These are phyloP conservation scores for Mormyrus lacerda DNA, from an alignment of 2,113 vertebrate species.

Conservation along the genomic window DNA sequence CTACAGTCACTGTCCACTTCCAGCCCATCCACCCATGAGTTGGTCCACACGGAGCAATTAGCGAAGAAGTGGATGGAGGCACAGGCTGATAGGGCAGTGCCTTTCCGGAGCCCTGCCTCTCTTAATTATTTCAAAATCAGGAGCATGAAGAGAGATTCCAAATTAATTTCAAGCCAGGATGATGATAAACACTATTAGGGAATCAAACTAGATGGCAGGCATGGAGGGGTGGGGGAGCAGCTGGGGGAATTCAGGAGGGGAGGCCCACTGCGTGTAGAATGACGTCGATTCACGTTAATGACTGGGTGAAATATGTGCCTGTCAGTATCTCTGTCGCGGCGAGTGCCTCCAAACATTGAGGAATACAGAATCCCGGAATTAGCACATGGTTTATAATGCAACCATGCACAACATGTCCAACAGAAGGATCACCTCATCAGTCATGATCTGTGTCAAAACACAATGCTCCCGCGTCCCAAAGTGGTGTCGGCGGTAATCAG, in stretches of 20 bases:
- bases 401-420: not conserved
- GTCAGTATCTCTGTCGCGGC: not conserved
- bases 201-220: slow-evolving; percentile 14
- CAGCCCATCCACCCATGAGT: slow-evolving; percentile 12
- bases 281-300: not conserved
- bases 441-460: not conserved
- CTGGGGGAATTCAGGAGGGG: not conserved
- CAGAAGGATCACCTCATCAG: not conserved
- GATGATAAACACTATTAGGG: slow-evolving; percentile 28
- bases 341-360: not conserved
- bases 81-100: slow-evolving; percentile 9
- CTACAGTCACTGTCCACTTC: not conserved
- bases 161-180: slow-evolving; percentile 28
- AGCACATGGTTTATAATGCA: not conserved
- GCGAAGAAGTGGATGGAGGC: slow-evolving; percentile 9
- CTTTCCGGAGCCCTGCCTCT: slow-evolving; percentile 11
- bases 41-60: slow-evolving; percentile 10
- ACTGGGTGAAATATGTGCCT: not conserved
- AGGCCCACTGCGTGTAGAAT: not conserved
- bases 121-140: slow-evolving; percentile 25
- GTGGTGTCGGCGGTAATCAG: slow-evolving; percentile 36
- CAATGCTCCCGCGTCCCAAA: not conserved
- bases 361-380: not conserved
- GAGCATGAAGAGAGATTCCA: slow-evolving; percentile 25
- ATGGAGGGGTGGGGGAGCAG: not conserved